Evolutionary conservation across 2,888 invertebrate genomes (phyloP).

Genomic region (Synanthedon myopaeformis): DNA sequence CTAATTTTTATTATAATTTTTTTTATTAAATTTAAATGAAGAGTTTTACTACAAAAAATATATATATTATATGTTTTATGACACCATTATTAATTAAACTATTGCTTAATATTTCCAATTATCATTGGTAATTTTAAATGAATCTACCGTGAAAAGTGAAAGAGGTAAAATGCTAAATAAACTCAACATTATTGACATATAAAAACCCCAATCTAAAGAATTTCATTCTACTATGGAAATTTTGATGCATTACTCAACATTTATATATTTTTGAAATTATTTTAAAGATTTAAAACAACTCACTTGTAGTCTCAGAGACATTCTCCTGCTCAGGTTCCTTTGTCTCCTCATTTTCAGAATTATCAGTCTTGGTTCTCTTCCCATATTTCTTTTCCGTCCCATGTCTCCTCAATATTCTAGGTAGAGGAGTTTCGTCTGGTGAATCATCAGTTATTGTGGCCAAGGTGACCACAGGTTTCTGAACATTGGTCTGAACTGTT

Average conservation of each 20-base stretch:
- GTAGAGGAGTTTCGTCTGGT: conserved; percentile 29
- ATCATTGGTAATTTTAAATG: no score
- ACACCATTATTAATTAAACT: no score
- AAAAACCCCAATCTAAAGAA: no score
- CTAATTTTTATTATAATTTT: no score
- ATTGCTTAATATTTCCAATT: no score
- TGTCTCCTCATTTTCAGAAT: conserved; percentile 27
- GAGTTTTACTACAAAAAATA: no score
- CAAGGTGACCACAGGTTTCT: conserved; percentile 15
- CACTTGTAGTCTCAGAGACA: conserved; percentile 35
- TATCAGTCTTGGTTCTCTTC: conserved; percentile 52
- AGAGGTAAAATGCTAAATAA: no score
- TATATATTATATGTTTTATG: no score
- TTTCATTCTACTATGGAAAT: no score
- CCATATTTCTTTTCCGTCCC: conserved; percentile 52
- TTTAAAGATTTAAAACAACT: conserved; percentile 11
- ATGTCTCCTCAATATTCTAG: conserved; percentile 40
- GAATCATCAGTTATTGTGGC: conserved; percentile 27
- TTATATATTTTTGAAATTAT: neutral
- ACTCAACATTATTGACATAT: no score
- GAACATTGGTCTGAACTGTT: conserved; percentile 12
- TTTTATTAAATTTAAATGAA: no score
- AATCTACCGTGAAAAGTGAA: no score
- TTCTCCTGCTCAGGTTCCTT: conserved; percentile 37
- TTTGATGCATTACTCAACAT: neutral